These are phyloP conservation scores for Zosterops borbonicus DNA, from an alignment of 2,113 vertebrate genomes.

Conservation along the genomic window DNA sequence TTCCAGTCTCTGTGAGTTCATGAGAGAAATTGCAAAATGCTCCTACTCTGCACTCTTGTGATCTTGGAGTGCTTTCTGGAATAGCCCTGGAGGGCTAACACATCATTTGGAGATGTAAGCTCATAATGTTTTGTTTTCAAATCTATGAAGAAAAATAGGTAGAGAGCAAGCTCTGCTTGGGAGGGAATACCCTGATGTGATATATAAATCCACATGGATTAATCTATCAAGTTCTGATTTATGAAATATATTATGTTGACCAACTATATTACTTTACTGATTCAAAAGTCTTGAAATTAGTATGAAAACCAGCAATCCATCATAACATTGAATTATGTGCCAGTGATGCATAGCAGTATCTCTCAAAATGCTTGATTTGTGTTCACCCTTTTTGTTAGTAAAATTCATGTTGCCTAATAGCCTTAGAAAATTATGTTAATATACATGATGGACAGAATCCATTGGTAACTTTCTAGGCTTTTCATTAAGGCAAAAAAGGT, in stretches of 20 bases:
- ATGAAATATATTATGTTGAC: conserved; percentile 24
- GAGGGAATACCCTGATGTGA: conserved; percentile 30
- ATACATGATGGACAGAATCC: not conserved
- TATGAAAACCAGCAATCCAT: not conserved
- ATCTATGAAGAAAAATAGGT: not conserved
- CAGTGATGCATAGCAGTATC: not conserved
- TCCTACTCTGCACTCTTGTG: not conserved
- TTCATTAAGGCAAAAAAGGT: not conserved
- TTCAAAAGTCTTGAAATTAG: conserved; percentile 9
- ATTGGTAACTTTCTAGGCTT: not conserved
- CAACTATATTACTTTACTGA: not conserved
- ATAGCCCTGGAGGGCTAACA: not conserved
- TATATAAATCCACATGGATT: conserved; percentile 35
- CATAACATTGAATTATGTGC: not conserved
- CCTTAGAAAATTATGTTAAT: not conserved
- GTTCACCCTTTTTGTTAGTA: not conserved
- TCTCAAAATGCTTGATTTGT: not conserved
- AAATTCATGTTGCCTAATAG: not conserved
- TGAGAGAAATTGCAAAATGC: not conserved
- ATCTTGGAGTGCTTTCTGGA: not conserved
- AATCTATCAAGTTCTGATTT: conserved; percentile 49
- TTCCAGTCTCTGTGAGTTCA: not conserved
- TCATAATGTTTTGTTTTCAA: conserved; percentile 1
- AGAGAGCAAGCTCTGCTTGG: conserved; percentile 2
- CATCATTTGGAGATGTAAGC: conserved; percentile 11